phyloP scores from a whole-genome alignment of 2,797 vertebrate genomes.

The Craterocephalus amniculus region DNA sequence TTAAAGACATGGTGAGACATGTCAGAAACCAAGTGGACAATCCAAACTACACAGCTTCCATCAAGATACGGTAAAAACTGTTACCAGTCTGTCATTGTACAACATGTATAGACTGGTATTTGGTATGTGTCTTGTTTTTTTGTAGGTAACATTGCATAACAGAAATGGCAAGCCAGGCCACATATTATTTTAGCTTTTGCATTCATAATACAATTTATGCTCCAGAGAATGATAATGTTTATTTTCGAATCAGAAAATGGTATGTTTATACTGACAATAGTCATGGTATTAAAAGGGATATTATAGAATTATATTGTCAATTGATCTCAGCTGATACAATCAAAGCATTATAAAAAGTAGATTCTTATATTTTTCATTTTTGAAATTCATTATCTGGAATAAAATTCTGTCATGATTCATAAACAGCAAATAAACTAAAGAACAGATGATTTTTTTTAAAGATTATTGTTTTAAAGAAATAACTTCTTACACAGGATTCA shows the following conservation, averaged over 20 bases:
- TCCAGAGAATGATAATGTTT: neutral
- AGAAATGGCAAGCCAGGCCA: neutral
- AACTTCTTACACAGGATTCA: conserved; percentile 86
- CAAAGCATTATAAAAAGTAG: neutral
- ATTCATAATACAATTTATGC: neutral
- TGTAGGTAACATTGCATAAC: neutral
- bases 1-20: conserved; percentile 93
- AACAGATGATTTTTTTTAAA: neutral
- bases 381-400: neutral
- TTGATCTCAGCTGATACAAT: neutral
- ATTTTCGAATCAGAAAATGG: neutral
- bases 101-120: neutral
- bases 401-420: neutral
- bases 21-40: conserved; percentile 91
- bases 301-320: neutral
- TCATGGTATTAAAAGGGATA: neutral
- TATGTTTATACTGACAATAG: neutral
- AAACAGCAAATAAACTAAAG: neutral
- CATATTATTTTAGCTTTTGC: neutral
- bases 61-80: conserved; percentile 93
- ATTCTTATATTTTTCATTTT: neutral
- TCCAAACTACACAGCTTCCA: conserved; percentile 89
- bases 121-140: neutral
- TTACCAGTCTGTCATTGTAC: neutral
- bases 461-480: conserved; percentile 1